Conservation (phyloP, 1,140 invertebrate species). For the Vanessa atalanta region DNA sequence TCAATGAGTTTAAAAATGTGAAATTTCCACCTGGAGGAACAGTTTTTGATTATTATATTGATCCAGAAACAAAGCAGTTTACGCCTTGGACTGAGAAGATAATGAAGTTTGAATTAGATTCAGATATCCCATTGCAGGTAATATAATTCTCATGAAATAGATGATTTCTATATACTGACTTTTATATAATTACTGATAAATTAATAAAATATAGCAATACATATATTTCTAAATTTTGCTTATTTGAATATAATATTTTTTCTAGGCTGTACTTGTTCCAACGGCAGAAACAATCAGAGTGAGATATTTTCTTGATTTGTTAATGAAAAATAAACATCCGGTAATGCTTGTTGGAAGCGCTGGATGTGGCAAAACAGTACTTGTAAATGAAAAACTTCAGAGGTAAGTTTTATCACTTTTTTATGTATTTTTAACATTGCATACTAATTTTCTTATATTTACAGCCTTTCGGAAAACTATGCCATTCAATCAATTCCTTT, state of each 20-base stretch:
- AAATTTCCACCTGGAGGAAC: slow-evolving; percentile 95
- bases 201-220: not conserved
- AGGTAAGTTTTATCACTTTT: slow-evolving; percentile 50
- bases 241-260: not conserved
- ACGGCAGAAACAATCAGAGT: slow-evolving; percentile 96
- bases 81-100: slow-evolving; percentile 93
- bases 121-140: slow-evolving; percentile 94
- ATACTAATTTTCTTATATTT: slow-evolving; percentile 22
- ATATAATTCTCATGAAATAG: no score
- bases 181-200: no score
- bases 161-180: no score
- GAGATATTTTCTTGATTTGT: slow-evolving; percentile 92
- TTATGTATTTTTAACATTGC: not conserved
- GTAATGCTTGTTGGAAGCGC: slow-evolving; percentile 97
- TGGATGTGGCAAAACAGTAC: slow-evolving; percentile 94
- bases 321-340: slow-evolving; percentile 93
- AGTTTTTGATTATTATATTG: slow-evolving; percentile 97
- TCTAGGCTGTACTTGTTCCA: slow-evolving; percentile 93
- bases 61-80: slow-evolving; percentile 94
- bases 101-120: slow-evolving; percentile 94
- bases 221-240: not conserved
- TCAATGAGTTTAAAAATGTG: slow-evolving; percentile 96
- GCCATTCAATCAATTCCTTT: slow-evolving; percentile 96
- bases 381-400: slow-evolving; percentile 92
- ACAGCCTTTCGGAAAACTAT: slow-evolving; percentile 90